Evolutionary conservation across 1,140 invertebrate genomes (phyloP).

Genomic region (Himalopsyche phryganea): DNA sequence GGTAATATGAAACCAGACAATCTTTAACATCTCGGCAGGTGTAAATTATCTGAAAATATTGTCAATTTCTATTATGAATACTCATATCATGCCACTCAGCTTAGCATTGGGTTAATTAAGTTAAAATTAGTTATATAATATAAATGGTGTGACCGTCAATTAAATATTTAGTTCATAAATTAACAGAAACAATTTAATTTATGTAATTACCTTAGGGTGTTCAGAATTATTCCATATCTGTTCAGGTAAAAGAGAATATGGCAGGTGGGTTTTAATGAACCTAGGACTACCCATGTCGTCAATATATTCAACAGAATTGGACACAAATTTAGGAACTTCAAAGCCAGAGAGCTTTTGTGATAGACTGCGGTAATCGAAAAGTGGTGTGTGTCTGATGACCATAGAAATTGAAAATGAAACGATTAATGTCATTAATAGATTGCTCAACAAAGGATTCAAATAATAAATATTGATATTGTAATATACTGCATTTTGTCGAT

Average conservation of each 20-base stretch:
- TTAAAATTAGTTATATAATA: no score
- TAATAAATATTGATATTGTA: background rate
- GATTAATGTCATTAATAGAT: background rate
- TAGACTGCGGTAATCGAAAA: slow-evolving; percentile 37
- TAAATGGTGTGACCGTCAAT: no score
- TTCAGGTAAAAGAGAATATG: slow-evolving; percentile 56
- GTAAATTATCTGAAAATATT: slow-evolving; percentile 63
- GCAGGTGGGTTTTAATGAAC: slow-evolving; percentile 67
- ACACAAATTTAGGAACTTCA: slow-evolving; percentile 25
- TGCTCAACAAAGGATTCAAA: background rate
- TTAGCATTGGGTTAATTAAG: no score
- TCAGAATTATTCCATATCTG: slow-evolving; percentile 45
- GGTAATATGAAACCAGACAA: slow-evolving; percentile 68
- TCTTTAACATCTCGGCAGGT: slow-evolving; percentile 74
- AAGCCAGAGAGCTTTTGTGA: slow-evolving; percentile 21
- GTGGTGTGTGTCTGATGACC: slow-evolving; percentile 37
- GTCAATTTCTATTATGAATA: no score
- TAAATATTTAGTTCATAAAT: no score
- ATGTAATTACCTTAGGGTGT: slow-evolving; percentile 43
- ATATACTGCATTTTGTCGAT: no score
- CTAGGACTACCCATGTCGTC: slow-evolving; percentile 45
- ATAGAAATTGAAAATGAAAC: no score
- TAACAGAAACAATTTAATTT: no score
- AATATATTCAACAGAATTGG: slow-evolving; percentile 41
- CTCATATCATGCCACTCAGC: no score